Evolutionary conservation across 2,797 vertebrate genomes (phyloP).

Genomic region (Enteromius viviparus): DNA sequence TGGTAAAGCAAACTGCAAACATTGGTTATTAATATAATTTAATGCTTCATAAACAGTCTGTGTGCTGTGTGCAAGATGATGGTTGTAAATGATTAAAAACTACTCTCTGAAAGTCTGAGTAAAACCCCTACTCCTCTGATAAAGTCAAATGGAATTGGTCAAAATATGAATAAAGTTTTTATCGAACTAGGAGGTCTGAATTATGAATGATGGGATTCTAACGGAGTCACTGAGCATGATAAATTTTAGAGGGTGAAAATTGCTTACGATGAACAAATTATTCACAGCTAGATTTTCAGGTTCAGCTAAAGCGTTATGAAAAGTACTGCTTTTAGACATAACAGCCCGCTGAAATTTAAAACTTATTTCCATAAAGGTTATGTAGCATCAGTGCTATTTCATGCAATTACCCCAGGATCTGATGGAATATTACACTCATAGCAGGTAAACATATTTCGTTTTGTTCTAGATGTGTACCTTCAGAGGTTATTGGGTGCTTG

Average conservation of each 20-base stretch:
- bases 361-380: slow-evolving; percentile 33
- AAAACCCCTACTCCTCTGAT: neutral
- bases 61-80: neutral
- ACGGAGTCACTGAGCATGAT: neutral
- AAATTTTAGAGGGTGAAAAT: slow-evolving; percentile 17
- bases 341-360: neutral
- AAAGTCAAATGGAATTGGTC: neutral
- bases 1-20: neutral
- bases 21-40: neutral
- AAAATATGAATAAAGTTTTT: slow-evolving; percentile 1
- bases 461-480: slow-evolving; percentile 24
- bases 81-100: neutral
- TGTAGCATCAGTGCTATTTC: slow-evolving; percentile 28
- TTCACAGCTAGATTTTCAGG: slow-evolving; percentile 14
- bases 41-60: neutral
- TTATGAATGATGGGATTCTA: slow-evolving; percentile 2
- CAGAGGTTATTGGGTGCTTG: slow-evolving; percentile 9
- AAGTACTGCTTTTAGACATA: neutral
- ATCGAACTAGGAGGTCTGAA: neutral
- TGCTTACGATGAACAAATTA: slow-evolving; percentile 20
- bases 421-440: slow-evolving; percentile 24
- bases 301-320: slow-evolving; percentile 15
- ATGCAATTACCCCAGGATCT: slow-evolving; percentile 25
- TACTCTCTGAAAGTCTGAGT: neutral
- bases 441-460: slow-evolving; percentile 36